A percentile compares a stretch with the other conserved stretches of the same genome.
These are phyloP conservation scores for Anas platyrhynchos DNA, from an alignment of 2,113 vertebrate genomes.

Conservation along the genomic window DNA sequence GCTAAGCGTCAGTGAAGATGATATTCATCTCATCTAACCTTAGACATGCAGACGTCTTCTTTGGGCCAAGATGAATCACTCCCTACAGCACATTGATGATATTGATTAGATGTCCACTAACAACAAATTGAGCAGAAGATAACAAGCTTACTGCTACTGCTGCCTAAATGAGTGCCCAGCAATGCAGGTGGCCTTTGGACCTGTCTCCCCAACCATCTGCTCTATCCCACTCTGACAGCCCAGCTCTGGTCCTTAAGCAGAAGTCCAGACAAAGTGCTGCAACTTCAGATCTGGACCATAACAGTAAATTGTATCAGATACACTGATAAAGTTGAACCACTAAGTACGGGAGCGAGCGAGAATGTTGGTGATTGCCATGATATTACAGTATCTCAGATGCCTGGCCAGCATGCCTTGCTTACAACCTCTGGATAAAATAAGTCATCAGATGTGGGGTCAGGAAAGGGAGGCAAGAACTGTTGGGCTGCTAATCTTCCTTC, in stretches of 20 bases:
- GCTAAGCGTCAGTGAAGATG: neutral
- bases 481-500: neutral
- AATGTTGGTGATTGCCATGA: neutral
- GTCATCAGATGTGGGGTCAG: neutral
- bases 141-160: neutral
- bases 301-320: neutral
- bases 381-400: neutral
- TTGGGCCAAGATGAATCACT: neutral
- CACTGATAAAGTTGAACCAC: neutral
- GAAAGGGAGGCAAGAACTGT: neutral
- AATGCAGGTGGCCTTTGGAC: neutral
- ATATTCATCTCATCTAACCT: neutral
- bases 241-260: neutral
- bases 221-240: neutral
- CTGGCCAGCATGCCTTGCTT: neutral
- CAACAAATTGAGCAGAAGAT: neutral
- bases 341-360: neutral
- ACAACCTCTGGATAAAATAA: neutral
- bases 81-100: neutral
- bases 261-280: neutral
- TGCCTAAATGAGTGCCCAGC: neutral
- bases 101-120: neutral
- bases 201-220: neutral
- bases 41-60: neutral
- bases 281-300: neutral